Base-by-base conservation (phyloP, 2,888 invertebrate genomes). In the Cartodere bifasciata region DNA sequence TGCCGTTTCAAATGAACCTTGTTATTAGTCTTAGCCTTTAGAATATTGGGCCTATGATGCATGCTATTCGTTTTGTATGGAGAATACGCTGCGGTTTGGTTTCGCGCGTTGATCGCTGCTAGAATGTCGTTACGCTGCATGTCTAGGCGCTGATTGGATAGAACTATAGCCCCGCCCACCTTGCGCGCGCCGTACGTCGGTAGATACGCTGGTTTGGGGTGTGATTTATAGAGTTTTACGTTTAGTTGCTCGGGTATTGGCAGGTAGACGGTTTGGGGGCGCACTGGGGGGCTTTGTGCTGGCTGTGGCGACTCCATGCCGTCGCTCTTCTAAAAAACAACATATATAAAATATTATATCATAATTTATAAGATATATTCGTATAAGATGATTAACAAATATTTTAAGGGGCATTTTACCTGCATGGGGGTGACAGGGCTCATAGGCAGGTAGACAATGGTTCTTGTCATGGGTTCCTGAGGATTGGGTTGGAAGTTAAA, bases 171-270 rank as follows among this genome's bases (percentile, higher is more conserved):
- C 39, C 67, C 64, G 27, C 71, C 72, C 23, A 71, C 63, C 48
- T 69, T 68, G 12, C 67, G 59, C 25, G 70, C 62, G 46, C 70
- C 67, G 47, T 64, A 70, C 4, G 69, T 67, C 45, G 70, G 67
- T 28, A 71, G 51, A 16, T 67, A 64, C 7, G 75, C 65, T 7
- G 74, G 70, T 37, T 75, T 70, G 36, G 74, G 69, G 35, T 70
- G 68, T 13, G 67, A 50, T 38, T 65, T 53, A 49, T 69, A 70
- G 61, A 53, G 41, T 32, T 52, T 50, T 32, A 52, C 44, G 37
- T 44, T 49, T n/a, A 45, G 33, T 16, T 45, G 43, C 24, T 45
- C 49, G 4, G 54, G 52, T 29, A 58, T 51, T 7, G 52, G 47
- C 32, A 54, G 41, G 29, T 53, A 49, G 14, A 50, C 41, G 23